These are phyloP conservation scores for Knipowitschia caucasica DNA, from an alignment of 2,797 vertebrate genomes.

Conservation along the genomic window DNA sequence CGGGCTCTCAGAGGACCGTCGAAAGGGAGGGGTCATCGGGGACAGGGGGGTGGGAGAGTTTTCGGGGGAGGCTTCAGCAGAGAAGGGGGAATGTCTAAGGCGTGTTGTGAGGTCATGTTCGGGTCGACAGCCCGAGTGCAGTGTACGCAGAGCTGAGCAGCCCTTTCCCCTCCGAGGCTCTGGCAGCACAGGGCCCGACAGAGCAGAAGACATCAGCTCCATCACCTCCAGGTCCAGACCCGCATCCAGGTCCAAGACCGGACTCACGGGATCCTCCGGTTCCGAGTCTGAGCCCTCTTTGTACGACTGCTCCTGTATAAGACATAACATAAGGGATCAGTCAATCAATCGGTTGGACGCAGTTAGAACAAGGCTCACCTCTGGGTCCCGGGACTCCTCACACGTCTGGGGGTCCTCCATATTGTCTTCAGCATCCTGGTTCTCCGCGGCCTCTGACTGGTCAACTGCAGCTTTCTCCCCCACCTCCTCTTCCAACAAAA, in stretches of 20 bases:
- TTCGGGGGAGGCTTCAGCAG: constrained; percentile 73
- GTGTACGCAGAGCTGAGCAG: constrained; percentile 57
- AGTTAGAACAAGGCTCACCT: too few relatives aligned
- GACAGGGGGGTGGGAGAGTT: constrained; percentile 61
- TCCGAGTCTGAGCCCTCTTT: constrained; percentile 37
- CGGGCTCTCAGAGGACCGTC: constrained; percentile 50
- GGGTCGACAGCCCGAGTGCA: constrained; percentile 59
- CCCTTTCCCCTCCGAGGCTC: constrained; percentile 25
- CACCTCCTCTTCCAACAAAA: constrained; percentile 1
- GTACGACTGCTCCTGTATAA: background rate
- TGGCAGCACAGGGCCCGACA: constrained; percentile 37
- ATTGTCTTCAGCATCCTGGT: background rate
- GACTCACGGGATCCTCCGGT: constrained; percentile 42
- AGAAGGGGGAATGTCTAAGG: constrained; percentile 69
- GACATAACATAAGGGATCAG: too few relatives aligned
- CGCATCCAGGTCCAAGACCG: constrained; percentile 53
- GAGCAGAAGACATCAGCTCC: constrained; percentile 57
- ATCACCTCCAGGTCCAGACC: constrained; percentile 66
- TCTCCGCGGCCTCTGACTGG: constrained; percentile 38
- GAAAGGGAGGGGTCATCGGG: constrained; percentile 43
- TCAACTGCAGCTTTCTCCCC: constrained; percentile 6
- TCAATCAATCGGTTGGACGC: too few relatives aligned
- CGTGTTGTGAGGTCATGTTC: constrained; percentile 64
- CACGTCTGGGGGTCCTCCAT: background rate
- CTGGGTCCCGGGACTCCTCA: constrained; percentile 7